Evolutionary conservation across 2,113 vertebrate species (phyloP).

Genomic region (Panthera leo): DNA sequence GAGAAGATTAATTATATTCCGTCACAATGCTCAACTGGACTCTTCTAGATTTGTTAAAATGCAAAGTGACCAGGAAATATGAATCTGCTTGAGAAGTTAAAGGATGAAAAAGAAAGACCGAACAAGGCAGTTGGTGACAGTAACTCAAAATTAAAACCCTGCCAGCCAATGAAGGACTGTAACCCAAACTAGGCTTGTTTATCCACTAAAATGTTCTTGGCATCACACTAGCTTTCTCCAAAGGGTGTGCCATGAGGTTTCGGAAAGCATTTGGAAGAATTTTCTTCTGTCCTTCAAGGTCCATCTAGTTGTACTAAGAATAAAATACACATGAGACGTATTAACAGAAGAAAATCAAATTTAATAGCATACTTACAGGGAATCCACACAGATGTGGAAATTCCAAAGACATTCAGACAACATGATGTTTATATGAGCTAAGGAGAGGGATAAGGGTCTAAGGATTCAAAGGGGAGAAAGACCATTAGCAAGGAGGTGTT

Average conservation of each 20-base stretch:
- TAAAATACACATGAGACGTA: background rate
- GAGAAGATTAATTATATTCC: background rate
- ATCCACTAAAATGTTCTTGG: background rate
- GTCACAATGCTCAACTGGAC: background rate
- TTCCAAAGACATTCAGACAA: background rate
- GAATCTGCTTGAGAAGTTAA: background rate
- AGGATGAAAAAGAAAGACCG: background rate
- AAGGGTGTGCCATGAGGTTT: background rate
- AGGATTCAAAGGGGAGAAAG: background rate
- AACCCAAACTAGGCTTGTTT: background rate
- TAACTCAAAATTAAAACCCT: background rate
- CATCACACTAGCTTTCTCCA: background rate
- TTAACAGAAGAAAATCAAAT: background rate
- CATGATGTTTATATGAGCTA: background rate
- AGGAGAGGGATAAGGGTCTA: background rate
- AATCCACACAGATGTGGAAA: background rate
- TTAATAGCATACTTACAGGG: background rate
- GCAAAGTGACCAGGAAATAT: background rate
- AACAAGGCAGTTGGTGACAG: background rate
- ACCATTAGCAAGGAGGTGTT: background rate
- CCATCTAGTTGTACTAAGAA: background rate
- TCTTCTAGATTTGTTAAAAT: background rate
- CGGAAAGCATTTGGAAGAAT: background rate
- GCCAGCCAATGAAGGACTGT: background rate
- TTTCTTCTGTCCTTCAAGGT: background rate